Evolutionary conservation across 2,113 vertebrate genomes (phyloP).

Genomic region (Embiotoca jacksoni): DNA sequence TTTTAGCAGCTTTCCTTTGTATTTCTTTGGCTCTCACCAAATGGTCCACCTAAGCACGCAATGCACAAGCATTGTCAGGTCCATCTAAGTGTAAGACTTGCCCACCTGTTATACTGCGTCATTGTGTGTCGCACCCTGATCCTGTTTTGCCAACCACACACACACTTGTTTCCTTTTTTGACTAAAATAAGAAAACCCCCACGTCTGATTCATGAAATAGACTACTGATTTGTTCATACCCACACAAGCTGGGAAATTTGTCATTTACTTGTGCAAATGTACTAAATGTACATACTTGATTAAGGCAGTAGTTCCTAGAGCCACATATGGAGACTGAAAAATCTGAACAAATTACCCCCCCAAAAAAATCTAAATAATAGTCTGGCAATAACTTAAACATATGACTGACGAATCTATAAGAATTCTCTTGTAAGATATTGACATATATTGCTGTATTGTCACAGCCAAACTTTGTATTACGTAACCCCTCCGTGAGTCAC

Average conservation of each 20-base stretch:
- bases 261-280: background rate
- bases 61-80: background rate
- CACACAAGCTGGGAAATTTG: background rate
- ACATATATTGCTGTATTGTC: too few species aligned
- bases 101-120: slow-evolving; percentile 44
- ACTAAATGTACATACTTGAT: background rate
- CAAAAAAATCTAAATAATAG: too few species aligned
- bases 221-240: background rate
- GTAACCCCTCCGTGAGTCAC: too few species aligned
- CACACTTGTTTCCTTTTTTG: slow-evolving; percentile 7
- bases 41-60: background rate
- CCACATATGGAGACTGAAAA: too few species aligned
- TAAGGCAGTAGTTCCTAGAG: too few species aligned
- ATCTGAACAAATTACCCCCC: too few species aligned
- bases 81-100: slow-evolving; percentile 5
- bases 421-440: too few species aligned
- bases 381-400: too few species aligned
- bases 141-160: slow-evolving; percentile 17
- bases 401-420: too few species aligned
- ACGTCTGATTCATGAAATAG: slow-evolving; percentile 17
- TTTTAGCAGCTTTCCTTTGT: slow-evolving; percentile 31
- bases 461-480: too few species aligned
- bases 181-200: slow-evolving; percentile 5
- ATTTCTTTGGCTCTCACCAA: slow-evolving; percentile 11
- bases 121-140: background rate